phyloP scores from a whole-genome alignment of 2,797 vertebrate species.

The Hafferia zeledoni region DNA sequence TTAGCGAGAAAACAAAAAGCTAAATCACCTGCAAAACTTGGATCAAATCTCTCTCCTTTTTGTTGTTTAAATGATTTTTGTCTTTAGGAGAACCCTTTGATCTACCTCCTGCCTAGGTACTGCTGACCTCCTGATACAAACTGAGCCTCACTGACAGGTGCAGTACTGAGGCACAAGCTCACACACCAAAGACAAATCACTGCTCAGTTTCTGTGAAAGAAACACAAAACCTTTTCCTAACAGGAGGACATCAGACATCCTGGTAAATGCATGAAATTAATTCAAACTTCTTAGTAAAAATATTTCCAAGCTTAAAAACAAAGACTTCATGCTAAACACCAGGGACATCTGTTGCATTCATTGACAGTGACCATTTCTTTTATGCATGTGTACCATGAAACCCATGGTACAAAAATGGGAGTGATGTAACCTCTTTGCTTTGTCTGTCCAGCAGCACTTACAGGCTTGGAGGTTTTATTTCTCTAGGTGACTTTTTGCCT shows the following conservation, averaged over 20 bases:
- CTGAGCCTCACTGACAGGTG: not conserved
- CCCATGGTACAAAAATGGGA: not conserved
- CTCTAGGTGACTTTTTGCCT: not conserved
- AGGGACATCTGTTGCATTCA: not conserved
- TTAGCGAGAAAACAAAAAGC: not conserved
- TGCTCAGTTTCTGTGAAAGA: accelerated
- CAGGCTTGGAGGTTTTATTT: not conserved
- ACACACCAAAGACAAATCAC: not conserved
- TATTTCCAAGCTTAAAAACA: not conserved
- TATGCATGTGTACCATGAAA: not conserved
- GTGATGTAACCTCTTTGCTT: not conserved
- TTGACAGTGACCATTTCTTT: accelerated
- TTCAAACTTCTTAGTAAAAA: not conserved
- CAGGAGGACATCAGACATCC: not conserved
- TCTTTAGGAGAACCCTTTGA: not conserved
- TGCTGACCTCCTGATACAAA: not conserved
- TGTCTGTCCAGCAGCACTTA: not conserved
- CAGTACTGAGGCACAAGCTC: not conserved
- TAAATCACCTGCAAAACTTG: not conserved
- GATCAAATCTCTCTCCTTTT: not conserved
- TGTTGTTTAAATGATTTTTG: not conserved
- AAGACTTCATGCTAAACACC: not conserved
- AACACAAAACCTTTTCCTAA: not conserved
- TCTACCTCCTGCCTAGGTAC: not conserved
- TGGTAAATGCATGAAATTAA: not conserved